These are phyloP conservation scores for Chelmon rostratus DNA, from an alignment of 2,797 vertebrate species.

Conservation along the genomic window DNA sequence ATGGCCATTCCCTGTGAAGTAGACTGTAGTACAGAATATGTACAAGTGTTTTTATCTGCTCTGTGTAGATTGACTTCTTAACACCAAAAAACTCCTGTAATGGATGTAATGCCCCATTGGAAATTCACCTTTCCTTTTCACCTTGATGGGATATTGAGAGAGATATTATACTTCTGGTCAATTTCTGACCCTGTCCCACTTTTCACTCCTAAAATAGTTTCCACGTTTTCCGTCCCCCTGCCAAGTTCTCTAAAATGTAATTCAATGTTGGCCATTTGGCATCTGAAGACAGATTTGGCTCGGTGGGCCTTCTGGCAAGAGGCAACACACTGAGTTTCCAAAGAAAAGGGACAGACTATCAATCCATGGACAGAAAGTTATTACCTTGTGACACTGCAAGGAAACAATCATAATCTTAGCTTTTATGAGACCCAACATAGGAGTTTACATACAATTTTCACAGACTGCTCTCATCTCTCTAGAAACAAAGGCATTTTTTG, in stretches of 20 bases:
- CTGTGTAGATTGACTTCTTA: not conserved
- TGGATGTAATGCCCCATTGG: not conserved
- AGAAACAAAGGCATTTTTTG: slow-evolving; percentile 21
- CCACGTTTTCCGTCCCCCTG: slow-evolving; percentile 21
- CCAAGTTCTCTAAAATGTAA: slow-evolving; percentile 62
- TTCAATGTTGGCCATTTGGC: slow-evolving; percentile 75
- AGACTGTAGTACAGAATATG: not conserved
- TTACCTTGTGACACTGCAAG: slow-evolving; percentile 41
- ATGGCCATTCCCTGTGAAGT: not conserved
- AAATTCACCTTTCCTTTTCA: slow-evolving; percentile 33
- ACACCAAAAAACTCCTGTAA: not conserved
- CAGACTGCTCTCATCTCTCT: not conserved
- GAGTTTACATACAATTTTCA: slow-evolving; percentile 16
- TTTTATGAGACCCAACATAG: slow-evolving; percentile 18
- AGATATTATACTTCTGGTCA: slow-evolving; percentile 48
- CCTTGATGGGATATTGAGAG: slow-evolving; percentile 37
- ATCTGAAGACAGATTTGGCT: slow-evolving; percentile 64
- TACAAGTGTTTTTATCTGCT: not conserved
- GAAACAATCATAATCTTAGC: slow-evolving; percentile 38
- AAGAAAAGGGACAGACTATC: slow-evolving; percentile 61
- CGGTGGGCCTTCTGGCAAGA: slow-evolving; percentile 59
- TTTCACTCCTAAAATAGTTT: slow-evolving; percentile 69
- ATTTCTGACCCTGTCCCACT: slow-evolving; percentile 62
- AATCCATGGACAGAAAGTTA: slow-evolving; percentile 52
- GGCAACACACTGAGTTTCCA: slow-evolving; percentile 44